Base-by-base conservation (phyloP, 1,140 invertebrate species). In the Mercenaria mercenaria region DNA sequence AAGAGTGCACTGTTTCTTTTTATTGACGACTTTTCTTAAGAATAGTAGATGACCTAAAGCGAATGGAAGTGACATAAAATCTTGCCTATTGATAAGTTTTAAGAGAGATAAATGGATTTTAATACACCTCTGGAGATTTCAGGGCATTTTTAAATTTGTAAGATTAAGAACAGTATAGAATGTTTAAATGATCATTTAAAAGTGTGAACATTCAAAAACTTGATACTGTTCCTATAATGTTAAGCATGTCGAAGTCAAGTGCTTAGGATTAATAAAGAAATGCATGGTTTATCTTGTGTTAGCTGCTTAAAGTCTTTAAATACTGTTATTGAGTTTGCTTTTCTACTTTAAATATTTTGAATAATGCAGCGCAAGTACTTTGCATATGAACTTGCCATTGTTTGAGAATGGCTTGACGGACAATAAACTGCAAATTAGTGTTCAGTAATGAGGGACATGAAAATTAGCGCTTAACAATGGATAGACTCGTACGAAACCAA, bases 371-470 rank as follows among this genome's bases (percentile, higher is more conserved):
- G 11, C 23, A 8, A 18, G 34, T 37, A 72, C 37, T 72, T 72
- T 72, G 67, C 67, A 72, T 72, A 72, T 72, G n/a, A 8, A 18
- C 26, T 29, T 47, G 39, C n/a, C 43, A 29, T 50, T 76, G 72
- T 76, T 76, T 43, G 37, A 20, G 8, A 47, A 56, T 52, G 43
- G 37, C 29, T 18, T 56, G 29, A 59, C 4, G 32, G 74, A 79
- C 74, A 87, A 87, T 87, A 79, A 77, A 43, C 74, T 50, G 32
- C 32, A 64, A 88, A 80, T 88, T 88, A 88, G 41, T 13, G 43
- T 26, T 29, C 29, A 67, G 81, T 81, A 67, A 88, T 84, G 32
- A 61, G 10, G 32, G 32, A 52, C 56, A 29, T 52, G 34, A 80
- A 88, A 79, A 67, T 67, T 41, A 67, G 83, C 41, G 2, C 34